Evolutionary conservation across 2,113 vertebrate genomes (phyloP).

Genomic region (Meleagris gallopavo): DNA sequence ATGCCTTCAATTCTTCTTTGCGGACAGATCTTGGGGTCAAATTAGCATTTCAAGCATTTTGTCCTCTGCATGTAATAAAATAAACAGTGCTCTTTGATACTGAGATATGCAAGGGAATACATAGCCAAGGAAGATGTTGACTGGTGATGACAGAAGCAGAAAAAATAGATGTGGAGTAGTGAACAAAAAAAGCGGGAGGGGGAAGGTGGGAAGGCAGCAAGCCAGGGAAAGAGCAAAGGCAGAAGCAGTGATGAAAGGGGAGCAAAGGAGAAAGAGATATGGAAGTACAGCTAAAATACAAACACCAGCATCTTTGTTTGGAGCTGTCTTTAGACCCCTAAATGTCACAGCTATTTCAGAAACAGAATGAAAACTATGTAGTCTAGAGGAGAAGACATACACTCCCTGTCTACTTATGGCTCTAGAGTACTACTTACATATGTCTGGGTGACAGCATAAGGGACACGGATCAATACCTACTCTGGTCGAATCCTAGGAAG

Average conservation of each 20-base stretch:
- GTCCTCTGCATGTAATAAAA: neutral
- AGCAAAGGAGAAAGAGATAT: neutral
- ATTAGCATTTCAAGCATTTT: neutral
- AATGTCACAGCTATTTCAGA: conserved; percentile 41
- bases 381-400: neutral
- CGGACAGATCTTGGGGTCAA: neutral
- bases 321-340: conserved; percentile 3
- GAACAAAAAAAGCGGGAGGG: neutral
- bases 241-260: conserved; percentile 6
- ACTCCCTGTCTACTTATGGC: neutral
- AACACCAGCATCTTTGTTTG: neutral
- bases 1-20: neutral
- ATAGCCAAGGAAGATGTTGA: neutral
- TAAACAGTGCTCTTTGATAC: neutral
- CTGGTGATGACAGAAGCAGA: neutral
- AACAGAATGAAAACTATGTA: conserved; percentile 3
- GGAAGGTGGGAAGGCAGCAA: neutral
- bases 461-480: neutral
- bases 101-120: neutral
- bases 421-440: neutral
- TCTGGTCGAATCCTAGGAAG: neutral
- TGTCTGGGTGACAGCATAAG: neutral
- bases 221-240: neutral
- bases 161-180: neutral
- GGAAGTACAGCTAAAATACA: neutral